These are phyloP conservation scores for Misgurnus mizolepis DNA, from an alignment of 2,113 vertebrate genomes.

Conservation along the genomic window DNA sequence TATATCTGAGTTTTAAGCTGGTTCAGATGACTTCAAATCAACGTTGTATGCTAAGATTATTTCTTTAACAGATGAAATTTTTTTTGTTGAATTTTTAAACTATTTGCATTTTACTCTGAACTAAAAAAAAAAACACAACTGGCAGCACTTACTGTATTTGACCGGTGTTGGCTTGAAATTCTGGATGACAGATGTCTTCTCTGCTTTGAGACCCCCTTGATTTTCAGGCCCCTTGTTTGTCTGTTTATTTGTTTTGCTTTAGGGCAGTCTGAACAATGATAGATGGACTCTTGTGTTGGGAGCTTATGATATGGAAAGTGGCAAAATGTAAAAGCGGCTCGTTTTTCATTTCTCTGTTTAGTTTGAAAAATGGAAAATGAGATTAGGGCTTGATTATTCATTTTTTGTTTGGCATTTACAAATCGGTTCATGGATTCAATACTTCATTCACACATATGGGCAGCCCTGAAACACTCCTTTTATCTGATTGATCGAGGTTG, in stretches of 20 bases:
- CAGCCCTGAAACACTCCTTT: too few species aligned
- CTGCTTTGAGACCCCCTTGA: background rate
- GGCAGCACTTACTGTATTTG: too few species aligned
- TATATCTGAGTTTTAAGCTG: background rate
- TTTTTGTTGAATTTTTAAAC: background rate
- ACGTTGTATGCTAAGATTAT: background rate
- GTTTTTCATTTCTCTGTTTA: conserved; percentile 23
- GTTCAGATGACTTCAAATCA: background rate
- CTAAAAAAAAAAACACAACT: background rate
- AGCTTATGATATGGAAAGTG: background rate
- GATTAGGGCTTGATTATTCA: background rate
- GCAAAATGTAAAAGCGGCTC: background rate
- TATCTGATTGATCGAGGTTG: too few species aligned
- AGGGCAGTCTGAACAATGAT: conserved; percentile 34
- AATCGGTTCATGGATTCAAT: too few species aligned
- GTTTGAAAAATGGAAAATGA: background rate
- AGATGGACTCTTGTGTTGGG: conserved; percentile 27
- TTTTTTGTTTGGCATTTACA: too few species aligned
- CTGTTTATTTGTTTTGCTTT: conserved; percentile 35
- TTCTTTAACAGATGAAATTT: background rate
- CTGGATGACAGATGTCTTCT: background rate
- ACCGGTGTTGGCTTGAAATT: background rate
- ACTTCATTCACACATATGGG: too few species aligned
- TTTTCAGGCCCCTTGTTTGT: conserved; percentile 8
- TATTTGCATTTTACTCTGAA: too few species aligned